A percentile compares a stretch with the other conserved stretches of the same genome.
phyloP scores from a whole-genome alignment of 1,140 invertebrate species.

The Zaprionus camerounensis region DNA sequence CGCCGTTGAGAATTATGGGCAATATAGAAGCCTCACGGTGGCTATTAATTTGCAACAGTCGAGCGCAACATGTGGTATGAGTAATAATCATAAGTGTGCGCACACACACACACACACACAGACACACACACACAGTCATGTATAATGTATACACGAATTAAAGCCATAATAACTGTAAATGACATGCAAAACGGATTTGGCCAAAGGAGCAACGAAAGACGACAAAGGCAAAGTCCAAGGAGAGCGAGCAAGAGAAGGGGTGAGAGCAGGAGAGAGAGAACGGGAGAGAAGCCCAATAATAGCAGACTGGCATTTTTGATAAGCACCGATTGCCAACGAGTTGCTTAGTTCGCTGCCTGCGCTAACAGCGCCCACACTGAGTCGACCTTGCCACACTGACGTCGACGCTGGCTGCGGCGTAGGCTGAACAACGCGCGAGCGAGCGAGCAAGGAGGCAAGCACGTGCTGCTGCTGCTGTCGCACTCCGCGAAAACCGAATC shows the following conservation, averaged over 20 bases:
- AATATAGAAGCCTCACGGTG: conserved; percentile 17
- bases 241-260: neutral
- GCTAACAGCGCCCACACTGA: conserved; percentile 16
- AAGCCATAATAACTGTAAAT: conserved; percentile 28
- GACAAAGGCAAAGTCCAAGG: neutral
- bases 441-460: neutral
- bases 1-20: conserved; percentile 25
- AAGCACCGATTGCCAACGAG: neutral
- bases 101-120: neutral
- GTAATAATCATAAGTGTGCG: conserved; percentile 26
- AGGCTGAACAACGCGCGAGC: neutral
- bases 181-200: conserved; percentile 32
- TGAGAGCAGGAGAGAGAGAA: neutral
- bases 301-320: conserved; percentile 48
- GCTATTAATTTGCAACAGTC: conserved; percentile 15
- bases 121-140: neutral
- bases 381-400: conserved; percentile 35
- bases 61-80: conserved; percentile 55
- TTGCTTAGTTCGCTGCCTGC: neutral
- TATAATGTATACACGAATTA: conserved; percentile 11
- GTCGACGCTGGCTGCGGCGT: conserved; percentile 11
- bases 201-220: neutral
- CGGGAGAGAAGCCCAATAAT: conserved; percentile 48
- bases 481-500: neutral
- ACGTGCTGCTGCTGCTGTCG: neutral